These are phyloP conservation scores for Venustoraphidia nigricollis DNA, from an alignment of 2,888 invertebrate genomes.

Conservation along the genomic window DNA sequence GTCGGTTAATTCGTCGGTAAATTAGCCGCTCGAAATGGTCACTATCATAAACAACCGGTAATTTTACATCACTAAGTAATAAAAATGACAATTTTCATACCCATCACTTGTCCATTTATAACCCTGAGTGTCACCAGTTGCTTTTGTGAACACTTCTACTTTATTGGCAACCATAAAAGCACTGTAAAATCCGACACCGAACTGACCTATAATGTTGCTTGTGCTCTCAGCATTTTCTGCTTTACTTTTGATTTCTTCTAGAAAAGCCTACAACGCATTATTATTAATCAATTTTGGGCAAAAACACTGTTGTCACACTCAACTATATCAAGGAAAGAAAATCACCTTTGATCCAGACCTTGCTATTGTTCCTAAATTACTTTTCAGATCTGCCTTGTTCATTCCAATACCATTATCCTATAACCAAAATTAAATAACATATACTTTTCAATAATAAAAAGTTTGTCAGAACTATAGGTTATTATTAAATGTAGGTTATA, in stretches of 20 bases:
- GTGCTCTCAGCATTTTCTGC: conserved; percentile 40
- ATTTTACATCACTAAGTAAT: too few species aligned
- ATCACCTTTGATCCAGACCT: conserved; percentile 80
- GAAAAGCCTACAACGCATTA: conserved; percentile 49
- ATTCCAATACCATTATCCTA: conserved; percentile 91
- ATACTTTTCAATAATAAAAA: conserved; percentile 1
- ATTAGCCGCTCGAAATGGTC: too few species aligned
- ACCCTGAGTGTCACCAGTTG: conserved; percentile 51
- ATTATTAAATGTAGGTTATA: too few species aligned
- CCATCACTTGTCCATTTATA: conserved; percentile 87
- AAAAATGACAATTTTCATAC: conserved; percentile 30
- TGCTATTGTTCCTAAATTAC: conserved; percentile 90
- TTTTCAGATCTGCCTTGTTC: conserved; percentile 80
- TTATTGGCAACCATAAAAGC: conserved; percentile 94
- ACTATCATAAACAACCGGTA: too few species aligned
- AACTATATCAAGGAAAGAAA: not conserved
- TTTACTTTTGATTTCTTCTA: conserved; percentile 66
- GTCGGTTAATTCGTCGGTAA: too few species aligned
- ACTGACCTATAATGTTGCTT: conserved; percentile 85
- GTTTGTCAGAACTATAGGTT: not conserved
- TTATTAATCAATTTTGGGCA: not conserved
- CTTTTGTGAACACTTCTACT: conserved; percentile 81
- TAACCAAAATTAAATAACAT: conserved; percentile 11
- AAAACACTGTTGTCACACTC: too few species aligned
- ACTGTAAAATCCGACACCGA: conserved; percentile 97